Evolutionary conservation across 1,140 invertebrate species (phyloP), one percentile per base, ranked within the genome.

Genomic region (Drosophila parabipectinata): DNA sequence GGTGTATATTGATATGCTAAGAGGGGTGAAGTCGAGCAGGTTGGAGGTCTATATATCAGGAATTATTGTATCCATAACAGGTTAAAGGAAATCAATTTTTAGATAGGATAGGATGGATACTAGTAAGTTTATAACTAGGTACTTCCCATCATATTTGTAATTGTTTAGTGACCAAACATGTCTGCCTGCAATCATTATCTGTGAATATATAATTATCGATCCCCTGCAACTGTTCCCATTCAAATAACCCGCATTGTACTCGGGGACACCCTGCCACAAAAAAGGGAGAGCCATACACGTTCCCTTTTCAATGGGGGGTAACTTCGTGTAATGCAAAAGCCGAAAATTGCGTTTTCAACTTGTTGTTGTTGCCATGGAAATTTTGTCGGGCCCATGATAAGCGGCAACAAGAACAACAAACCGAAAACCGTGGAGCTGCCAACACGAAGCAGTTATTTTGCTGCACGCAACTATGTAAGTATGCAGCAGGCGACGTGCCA

Each of bases 381-480:
- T 73, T 74, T 64, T 51, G 21, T 21, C 47, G 75, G 64, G 50
- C 59, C 44, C 10, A 61, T 64, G 67, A 77, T 85, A 73, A 73
- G 67, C 61, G 50, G 51, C 58, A 60, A 50, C 72, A 64, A 57
- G 24, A 61, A 48, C 57, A 55, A 24, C 59, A 15, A 47, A 21
- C 21, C 21, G 21, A 21, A 21, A 44, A 9, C 64, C 44, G 66
- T 55, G 14, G 66, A 68, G 66, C 54, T 44, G 53, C 74, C 67
- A 63, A 56, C 54, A 48, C 74, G 72, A 69, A 83, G 73, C 54
- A 52, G 74, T 79, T 82, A 82, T 81, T 87, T 75, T 66, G 78
- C 72, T 73, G 78, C 82, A 87, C 74, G 82, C 82, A 82, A 87
- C 45, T 37, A 37, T 37, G 10, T n/a, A 10, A 12, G 62, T 15